These are phyloP conservation scores for Ptychobarbus kaznakovi DNA, from an alignment of 2,797 vertebrate species.

Conservation along the genomic window DNA sequence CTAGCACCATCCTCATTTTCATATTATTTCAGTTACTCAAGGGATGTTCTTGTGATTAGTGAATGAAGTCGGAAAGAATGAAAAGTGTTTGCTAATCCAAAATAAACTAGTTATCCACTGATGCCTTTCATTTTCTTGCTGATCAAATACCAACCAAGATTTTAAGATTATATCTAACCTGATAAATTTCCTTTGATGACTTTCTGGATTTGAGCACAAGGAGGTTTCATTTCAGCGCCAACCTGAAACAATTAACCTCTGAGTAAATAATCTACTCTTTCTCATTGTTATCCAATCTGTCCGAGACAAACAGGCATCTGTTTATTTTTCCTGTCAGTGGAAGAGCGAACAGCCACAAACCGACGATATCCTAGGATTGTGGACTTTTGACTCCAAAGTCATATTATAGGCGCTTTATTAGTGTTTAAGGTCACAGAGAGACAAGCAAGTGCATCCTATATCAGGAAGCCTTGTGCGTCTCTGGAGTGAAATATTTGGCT, in stretches of 20 bases:
- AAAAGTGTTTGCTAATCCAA: background rate
- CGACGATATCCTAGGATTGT: conserved; percentile 57
- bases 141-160: conserved; percentile 27
- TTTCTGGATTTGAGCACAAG: conserved; percentile 11
- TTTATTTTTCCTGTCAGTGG: background rate
- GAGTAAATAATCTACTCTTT: conserved; percentile 54
- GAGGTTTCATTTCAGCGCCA: conserved; percentile 46
- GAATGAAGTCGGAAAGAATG: conserved; percentile 9
- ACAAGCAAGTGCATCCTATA: conserved; percentile 91
- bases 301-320: conserved; percentile 56
- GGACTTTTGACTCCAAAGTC: conserved; percentile 73
- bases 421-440: conserved; percentile 87
- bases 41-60: conserved; percentile 8
- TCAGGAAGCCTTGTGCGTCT: conserved; percentile 85
- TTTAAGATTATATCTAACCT: conserved; percentile 21
- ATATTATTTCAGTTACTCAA: background rate
- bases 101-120: conserved; percentile 1
- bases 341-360: conserved; percentile 28
- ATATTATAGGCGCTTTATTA: conserved; percentile 88
- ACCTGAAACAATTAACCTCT: conserved; percentile 51
- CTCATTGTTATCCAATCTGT: conserved; percentile 60
- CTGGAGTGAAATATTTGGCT: conserved; percentile 35
- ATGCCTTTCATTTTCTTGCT: background rate
- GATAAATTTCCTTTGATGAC: conserved; percentile 42
- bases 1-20: conserved; percentile 1